These are phyloP conservation scores for Hyperoplus immaculatus DNA, from an alignment of 2,797 vertebrate species.

Conservation along the genomic window DNA sequence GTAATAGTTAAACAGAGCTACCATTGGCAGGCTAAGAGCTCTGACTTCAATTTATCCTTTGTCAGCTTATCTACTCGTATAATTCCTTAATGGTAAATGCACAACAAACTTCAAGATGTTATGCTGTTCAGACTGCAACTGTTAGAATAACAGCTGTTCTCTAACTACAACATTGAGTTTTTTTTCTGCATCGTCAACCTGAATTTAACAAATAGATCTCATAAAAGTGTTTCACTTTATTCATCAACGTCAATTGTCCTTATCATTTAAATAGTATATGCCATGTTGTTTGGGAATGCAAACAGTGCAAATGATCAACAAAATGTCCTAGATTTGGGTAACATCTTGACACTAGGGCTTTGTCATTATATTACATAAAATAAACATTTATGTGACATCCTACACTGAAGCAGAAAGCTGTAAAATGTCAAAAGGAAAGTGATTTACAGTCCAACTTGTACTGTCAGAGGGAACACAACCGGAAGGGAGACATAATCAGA, in stretches of 20 bases:
- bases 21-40: not conserved
- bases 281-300: not conserved
- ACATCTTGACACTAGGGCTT: not conserved
- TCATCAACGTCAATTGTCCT: not conserved
- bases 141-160: not conserved
- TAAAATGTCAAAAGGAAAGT: not conserved
- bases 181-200: not conserved
- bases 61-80: not conserved
- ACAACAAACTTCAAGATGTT: not conserved
- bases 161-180: not conserved
- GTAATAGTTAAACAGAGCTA: not conserved
- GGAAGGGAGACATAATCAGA: not conserved
- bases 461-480: slow-evolving; percentile 11
- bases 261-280: not conserved
- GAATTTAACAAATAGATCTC: not conserved
- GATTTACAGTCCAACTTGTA: not conserved
- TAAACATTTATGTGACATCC: not conserved
- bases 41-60: not conserved
- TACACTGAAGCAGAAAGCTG: slow-evolving; percentile 1
- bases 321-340: not conserved
- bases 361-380: not conserved
- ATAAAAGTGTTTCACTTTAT: not conserved
- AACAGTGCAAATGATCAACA: not conserved
- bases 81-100: not conserved
- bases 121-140: not conserved